These are phyloP conservation scores for Zygothrica quintamaculata DNA, from an alignment of 2,888 invertebrate genomes.

Conservation along the genomic window DNA sequence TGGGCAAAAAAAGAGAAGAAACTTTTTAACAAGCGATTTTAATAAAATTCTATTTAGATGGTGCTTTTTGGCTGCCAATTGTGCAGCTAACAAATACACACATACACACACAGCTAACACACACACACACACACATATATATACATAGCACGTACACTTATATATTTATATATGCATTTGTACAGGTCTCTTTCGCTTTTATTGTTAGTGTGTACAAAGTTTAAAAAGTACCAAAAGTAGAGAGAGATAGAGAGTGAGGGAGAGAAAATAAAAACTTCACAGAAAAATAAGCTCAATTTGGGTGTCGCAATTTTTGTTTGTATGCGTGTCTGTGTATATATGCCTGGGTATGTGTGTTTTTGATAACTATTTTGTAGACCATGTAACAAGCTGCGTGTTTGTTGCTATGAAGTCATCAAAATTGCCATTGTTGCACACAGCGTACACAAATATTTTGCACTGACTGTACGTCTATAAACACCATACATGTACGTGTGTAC, in stretches of 20 bases:
- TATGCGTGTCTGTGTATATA: conserved; percentile 9
- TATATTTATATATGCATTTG: conserved; percentile 5
- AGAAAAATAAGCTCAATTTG: conserved; percentile 52
- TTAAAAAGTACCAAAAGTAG: conserved; percentile 21
- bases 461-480: conserved; percentile 19
- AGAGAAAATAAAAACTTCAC: conserved; percentile 15
- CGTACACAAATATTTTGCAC: conserved; percentile 41
- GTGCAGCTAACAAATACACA: conserved; percentile 16
- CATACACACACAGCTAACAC: conserved; percentile 4
- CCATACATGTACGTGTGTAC: conserved; percentile 2
- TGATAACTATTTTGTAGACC: conserved; percentile 47
- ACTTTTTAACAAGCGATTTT: conserved; percentile 79
- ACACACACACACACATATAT: conserved; percentile 1
- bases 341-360: conserved; percentile 27
- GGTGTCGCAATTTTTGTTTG: conserved; percentile 9
- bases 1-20: conserved; percentile 29
- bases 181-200: conserved; percentile 6
- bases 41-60: conserved; percentile 76
- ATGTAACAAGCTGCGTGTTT: conserved; percentile 14
- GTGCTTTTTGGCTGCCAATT: conserved; percentile 61
- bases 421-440: conserved; percentile 44
- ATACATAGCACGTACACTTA: conserved; percentile 5
- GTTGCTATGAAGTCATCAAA: conserved; percentile 22
- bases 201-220: conserved; percentile 14
- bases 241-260: too few species aligned